Percentiles rank a stretch among this genome's conserved stretches.
phyloP scores from a whole-genome alignment of 2,113 vertebrate genomes.

The Phalacrocorax pelagicus region DNA sequence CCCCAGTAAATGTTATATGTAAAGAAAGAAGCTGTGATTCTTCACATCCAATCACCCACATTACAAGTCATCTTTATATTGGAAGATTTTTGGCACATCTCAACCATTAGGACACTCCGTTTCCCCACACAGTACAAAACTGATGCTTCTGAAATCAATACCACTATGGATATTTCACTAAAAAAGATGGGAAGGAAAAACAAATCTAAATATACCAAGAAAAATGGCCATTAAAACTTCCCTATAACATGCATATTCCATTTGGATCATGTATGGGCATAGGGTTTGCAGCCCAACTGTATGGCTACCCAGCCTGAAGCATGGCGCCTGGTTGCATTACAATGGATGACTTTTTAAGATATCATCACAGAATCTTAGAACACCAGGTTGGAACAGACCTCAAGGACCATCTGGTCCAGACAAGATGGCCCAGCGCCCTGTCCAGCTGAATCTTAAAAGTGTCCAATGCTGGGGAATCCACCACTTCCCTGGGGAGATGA shows the following conservation, averaged over 20 bases:
- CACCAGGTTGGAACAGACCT: not conserved
- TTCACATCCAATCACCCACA: not conserved
- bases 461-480: no score
- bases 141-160: not conserved
- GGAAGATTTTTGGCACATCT: not conserved
- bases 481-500: no score
- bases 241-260: no score
- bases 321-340: no score
- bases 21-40: not conserved
- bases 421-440: not conserved
- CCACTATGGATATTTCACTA: not conserved
- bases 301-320: not conserved
- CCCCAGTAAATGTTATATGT: fast-evolving
- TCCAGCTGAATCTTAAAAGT: not conserved
- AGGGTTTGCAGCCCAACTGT: not conserved
- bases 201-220: not conserved
- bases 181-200: not conserved
- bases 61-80: not conserved
- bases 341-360: not conserved
- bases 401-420: not conserved
- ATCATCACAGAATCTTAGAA: not conserved
- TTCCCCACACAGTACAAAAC: not conserved
- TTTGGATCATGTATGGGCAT: not conserved
- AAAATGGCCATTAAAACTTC: not conserved
- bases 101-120: not conserved